Base-by-base conservation (phyloP, 2,888 invertebrate species). In the Scrobipalpa atriplicella region DNA sequence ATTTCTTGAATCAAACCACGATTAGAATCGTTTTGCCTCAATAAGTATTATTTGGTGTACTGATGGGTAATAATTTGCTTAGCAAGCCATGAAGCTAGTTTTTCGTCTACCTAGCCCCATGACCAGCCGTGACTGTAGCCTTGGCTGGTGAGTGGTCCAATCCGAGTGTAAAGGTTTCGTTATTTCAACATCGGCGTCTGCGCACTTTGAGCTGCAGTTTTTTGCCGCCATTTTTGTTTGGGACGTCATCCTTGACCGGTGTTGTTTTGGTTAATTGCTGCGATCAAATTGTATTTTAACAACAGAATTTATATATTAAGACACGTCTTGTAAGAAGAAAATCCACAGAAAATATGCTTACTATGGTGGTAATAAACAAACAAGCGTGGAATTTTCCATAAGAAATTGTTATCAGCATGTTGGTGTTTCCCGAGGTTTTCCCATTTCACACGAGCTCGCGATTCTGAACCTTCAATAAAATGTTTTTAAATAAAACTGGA, bases 121-220 rank as follows among this genome's bases (percentile, higher is more conserved):
- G 84, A 80, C 86, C 89, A 84, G 83, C 89, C 90, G 75, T 90
- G 90, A 90, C 90, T 84, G 80, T 70, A 83, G 86, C 91, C 90
- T 90, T 90, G 83, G 79, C 75, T 74, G 77, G 90, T 87, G 90
- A 90, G 81, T 80, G 91, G 87, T 78, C 78, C 81, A 73, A 76
- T 76, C 76, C 84, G 83, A 87, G 84, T 82, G 29, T 73, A 82
- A 85, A 85, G 81, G 82, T 83, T 85, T 84, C 78, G 78, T 70
- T 72, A 69, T 85, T 84, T 78, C 79, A 85, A 87, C 75, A 78
- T 76, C 73, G 71, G 72, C 70, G 76, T 77, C 78, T 75, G 77
- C 74, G 76, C 72, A 75, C 75, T 78, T 75, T 75, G 67, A 70
- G 72, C 71, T 72, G 69, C 66, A 70, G 74, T 75, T 76, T n/a